phyloP scores from a whole-genome alignment of 2,888 invertebrate species.

The Drosophila parthenogenetica region DNA sequence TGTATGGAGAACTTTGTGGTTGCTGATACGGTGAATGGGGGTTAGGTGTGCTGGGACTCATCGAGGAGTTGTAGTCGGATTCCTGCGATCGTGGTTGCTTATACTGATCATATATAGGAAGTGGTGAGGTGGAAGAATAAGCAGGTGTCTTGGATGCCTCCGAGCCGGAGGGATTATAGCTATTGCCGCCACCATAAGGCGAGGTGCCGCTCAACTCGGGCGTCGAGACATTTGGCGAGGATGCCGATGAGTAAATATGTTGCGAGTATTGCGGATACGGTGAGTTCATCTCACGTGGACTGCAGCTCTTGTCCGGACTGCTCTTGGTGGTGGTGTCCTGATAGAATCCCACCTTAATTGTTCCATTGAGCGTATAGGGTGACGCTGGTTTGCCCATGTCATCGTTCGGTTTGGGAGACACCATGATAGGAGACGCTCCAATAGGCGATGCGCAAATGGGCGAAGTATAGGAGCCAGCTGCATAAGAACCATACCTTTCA shows the following conservation, averaged over 20 bases:
- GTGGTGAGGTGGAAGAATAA: constrained; percentile 83
- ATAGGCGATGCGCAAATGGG: constrained; percentile 87
- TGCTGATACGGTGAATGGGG: constrained; percentile 87
- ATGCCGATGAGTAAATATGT: constrained; percentile 87
- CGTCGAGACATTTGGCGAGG: constrained; percentile 86
- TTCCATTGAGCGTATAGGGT: constrained; percentile 91
- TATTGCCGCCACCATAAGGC: constrained; percentile 83
- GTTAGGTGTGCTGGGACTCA: constrained; percentile 86
- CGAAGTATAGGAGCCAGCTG: constrained; percentile 90
- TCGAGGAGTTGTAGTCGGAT: constrained; percentile 86
- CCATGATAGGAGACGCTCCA: constrained; percentile 89
- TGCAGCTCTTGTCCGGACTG: constrained; percentile 93
- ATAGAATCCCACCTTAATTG: constrained; percentile 94
- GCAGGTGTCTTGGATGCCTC: constrained; percentile 84
- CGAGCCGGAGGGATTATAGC: constrained; percentile 84
- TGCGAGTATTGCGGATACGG: constrained; percentile 87
- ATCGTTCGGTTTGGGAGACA: constrained; percentile 91
- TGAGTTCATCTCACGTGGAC: constrained; percentile 90
- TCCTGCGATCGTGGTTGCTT: constrained; percentile 86
- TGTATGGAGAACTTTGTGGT: constrained; percentile 85
- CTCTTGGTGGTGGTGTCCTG: constrained; percentile 94
- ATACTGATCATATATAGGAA: constrained; percentile 86
- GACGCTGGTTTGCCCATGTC: constrained; percentile 87
- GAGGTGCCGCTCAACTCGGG: constrained; percentile 84
- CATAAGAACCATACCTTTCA: constrained; percentile 87